These are phyloP conservation scores for Poeciliopsis paucimaculata DNA, from an alignment of 2,797 vertebrate species.

Conservation along the genomic window DNA sequence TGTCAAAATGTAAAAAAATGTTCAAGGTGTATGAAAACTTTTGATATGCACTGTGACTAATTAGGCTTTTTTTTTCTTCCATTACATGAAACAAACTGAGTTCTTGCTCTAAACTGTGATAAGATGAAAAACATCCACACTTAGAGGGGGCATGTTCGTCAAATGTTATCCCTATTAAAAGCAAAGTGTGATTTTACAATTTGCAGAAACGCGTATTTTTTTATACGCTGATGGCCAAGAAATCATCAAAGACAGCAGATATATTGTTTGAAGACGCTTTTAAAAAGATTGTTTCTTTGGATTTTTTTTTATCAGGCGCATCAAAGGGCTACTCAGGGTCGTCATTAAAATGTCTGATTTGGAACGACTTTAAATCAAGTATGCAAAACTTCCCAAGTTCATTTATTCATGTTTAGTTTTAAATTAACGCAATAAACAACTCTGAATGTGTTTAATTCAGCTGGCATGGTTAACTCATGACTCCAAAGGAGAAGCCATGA, in stretches of 20 bases:
- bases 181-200: neutral
- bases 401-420: conserved; percentile 23
- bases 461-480: conserved; percentile 26
- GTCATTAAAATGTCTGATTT: conserved; percentile 4
- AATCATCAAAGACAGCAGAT: conserved; percentile 17
- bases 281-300: conserved; percentile 1
- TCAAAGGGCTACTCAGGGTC: conserved; percentile 5
- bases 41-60: neutral
- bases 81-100: neutral
- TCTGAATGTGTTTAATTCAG: conserved; percentile 13
- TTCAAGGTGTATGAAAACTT: neutral
- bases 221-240: neutral
- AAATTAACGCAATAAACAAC: conserved; percentile 22
- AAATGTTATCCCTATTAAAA: neutral
- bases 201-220: neutral
- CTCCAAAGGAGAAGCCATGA: conserved; percentile 31
- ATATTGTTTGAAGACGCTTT: conserved; percentile 3
- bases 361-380: neutral
- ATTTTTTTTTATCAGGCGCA: neutral
- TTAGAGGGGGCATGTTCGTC: neutral
- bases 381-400: conserved; percentile 13
- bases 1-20: neutral
- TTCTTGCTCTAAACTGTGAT: neutral
- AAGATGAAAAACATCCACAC: neutral
- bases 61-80: neutral